Conservation (phyloP, 64 coral and sea anemone genomes). For the Astreopora myriophthalma region DNA sequence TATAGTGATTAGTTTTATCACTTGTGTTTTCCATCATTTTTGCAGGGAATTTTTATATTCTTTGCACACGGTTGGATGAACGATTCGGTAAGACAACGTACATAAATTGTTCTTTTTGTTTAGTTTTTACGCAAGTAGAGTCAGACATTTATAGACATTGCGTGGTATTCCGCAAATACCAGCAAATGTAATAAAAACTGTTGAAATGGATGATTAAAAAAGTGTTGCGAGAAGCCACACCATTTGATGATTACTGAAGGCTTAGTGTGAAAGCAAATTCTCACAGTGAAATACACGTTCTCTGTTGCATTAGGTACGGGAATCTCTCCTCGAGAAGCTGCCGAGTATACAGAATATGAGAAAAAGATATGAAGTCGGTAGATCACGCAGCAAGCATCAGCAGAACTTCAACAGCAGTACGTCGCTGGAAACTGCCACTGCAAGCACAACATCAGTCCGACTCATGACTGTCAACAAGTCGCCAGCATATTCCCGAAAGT, state of each 20-base stretch:
- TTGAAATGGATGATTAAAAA: no score
- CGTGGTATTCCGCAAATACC: no score
- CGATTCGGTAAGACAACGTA: slow-evolving; percentile 63
- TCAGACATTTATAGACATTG: no score
- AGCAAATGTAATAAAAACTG: no score
- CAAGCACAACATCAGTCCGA: not conserved
- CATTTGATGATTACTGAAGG: no score
- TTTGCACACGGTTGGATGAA: slow-evolving; percentile 75
- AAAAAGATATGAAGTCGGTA: not conserved
- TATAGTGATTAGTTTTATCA: no score
- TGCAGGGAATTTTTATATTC: slow-evolving; percentile 69
- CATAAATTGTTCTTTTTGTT: no score
- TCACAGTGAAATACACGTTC: not conserved
- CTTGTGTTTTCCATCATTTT: not conserved
- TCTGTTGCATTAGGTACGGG: not conserved
- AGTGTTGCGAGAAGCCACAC: not conserved
- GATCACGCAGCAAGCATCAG: not conserved
- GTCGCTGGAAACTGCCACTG: not conserved
- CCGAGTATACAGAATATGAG: not conserved
- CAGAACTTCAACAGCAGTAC: not conserved
- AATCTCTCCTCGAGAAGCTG: not conserved
- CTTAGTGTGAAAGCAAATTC: not conserved
- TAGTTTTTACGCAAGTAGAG: no score
- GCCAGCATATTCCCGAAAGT: not conserved
- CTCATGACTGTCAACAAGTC: slow-evolving; percentile 18